Evolutionary conservation across 2,888 invertebrate species (phyloP), one percentile per base, ranked within the genome.

Genomic region (Germaria angustata): DNA sequence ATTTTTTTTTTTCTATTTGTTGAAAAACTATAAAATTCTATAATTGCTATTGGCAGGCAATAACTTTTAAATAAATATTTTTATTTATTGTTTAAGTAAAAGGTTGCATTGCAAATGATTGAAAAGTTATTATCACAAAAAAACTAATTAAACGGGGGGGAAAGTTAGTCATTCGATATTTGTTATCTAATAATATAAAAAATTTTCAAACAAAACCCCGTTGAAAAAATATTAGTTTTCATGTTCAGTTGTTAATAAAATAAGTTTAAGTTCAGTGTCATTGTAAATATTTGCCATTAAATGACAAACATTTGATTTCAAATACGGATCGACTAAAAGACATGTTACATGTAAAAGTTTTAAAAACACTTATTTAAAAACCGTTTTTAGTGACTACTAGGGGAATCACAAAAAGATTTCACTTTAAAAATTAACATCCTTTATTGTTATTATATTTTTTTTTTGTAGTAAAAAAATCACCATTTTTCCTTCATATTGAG

Each of bases 251-350:
- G 8, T 24, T 24, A 44, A 49, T 49, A 22, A 36, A 71, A 17
- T 36, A 39, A 65, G 69, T 75, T 80, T 75, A 80, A 69, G 75
- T 80, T 80, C 75, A 80, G 15, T 75, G 73, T 20, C 80, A 39
- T 20, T 36, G 3, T 13, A 57, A 53, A 53, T 28, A 46, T 53
- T 28, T 53, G 53, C n/a, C 20, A 20, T 11, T 20, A 22, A 46
- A 44, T 20, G n/a, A n/a, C n/a, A n/a, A n/a, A n/a, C n/a, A n/a
- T n/a, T n/a, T n/a, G n/a, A n/a, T n/a, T n/a, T n/a, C n/a, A n/a
- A n/a, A n/a, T n/a, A n/a, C n/a, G n/a, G n/a, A n/a, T n/a, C n/a
- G n/a, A n/a, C n/a, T n/a, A n/a, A n/a, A n/a, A n/a, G n/a, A n/a
- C n/a, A n/a, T n/a, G n/a, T n/a, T n/a, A n/a, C n/a, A n/a, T n/a